Conservation (phyloP, 2,888 invertebrate genomes). For the Xanthorhoe designata region DNA sequence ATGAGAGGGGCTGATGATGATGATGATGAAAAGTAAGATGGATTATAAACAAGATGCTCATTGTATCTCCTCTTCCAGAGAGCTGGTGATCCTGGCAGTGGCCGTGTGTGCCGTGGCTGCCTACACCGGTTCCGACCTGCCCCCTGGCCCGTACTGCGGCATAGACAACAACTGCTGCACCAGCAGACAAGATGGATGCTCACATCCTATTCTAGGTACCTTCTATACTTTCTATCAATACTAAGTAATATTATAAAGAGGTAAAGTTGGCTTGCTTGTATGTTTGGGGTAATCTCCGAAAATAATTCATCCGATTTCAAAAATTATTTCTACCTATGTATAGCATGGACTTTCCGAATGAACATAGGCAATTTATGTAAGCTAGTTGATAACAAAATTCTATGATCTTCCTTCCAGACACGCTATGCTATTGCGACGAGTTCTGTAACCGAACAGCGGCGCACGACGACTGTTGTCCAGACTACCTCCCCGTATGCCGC, state of each 20-base stretch:
- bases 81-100: slow-evolving; percentile 56
- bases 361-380: too few relatives aligned
- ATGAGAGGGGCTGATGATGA: too few relatives aligned
- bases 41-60: too few relatives aligned
- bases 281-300: too few relatives aligned
- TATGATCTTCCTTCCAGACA: slow-evolving; percentile 81
- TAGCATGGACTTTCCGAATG: too few relatives aligned
- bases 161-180: slow-evolving; percentile 87
- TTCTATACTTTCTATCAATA: too few relatives aligned
- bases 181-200: slow-evolving; percentile 92
- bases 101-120: slow-evolving; percentile 46
- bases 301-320: too few relatives aligned
- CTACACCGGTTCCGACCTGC: slow-evolving; percentile 76
- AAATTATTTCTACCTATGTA: too few relatives aligned
- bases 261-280: too few relatives aligned
- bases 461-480: slow-evolving; percentile 96
- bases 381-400: too few relatives aligned
- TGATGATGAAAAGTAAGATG: too few relatives aligned
- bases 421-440: slow-evolving; percentile 97
- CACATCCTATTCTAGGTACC: slow-evolving; percentile 90
- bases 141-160: slow-evolving; percentile 86
- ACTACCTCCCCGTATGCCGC: slow-evolving; percentile 91
- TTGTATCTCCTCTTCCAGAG: slow-evolving; percentile 15
- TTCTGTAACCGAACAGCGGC: slow-evolving; percentile 92
- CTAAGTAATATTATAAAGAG: too few relatives aligned